phyloP scores from a whole-genome alignment of 2,113 vertebrate genomes.

The Paradisaea rubra region DNA sequence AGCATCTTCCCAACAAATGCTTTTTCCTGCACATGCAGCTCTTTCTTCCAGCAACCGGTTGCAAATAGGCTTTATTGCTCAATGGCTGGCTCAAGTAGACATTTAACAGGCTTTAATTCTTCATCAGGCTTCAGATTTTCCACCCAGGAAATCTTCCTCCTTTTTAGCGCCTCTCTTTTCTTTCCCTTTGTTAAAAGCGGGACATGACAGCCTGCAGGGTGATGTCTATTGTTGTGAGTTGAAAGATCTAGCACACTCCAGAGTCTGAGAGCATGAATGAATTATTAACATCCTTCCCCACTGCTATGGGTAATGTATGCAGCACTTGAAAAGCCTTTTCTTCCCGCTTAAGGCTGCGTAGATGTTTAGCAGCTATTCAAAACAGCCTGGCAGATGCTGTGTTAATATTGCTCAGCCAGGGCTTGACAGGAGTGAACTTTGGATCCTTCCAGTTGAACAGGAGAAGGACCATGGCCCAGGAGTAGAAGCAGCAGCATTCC shows the following conservation, averaged over 20 bases:
- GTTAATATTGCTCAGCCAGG: neutral
- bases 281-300: conserved; percentile 58
- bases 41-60: neutral
- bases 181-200: conserved; percentile 25
- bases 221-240: conserved; percentile 52
- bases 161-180: neutral
- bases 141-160: conserved; percentile 13
- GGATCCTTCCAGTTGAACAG: neutral
- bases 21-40: neutral
- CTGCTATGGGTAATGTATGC: conserved; percentile 52
- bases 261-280: conserved; percentile 54
- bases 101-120: conserved; percentile 54
- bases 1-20: conserved; percentile 8
- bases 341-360: neutral
- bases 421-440: neutral
- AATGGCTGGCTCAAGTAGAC: neutral
- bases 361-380: neutral
- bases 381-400: neutral
- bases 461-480: neutral
- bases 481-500: neutral
- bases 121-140: conserved; percentile 49
- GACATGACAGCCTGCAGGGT: conserved; percentile 38
- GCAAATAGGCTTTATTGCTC: conserved; percentile 41
- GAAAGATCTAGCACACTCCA: conserved; percentile 47
- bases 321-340: conserved; percentile 36